phyloP scores from a whole-genome alignment of 2,797 vertebrate species.

The Macroramphosus scolopax region DNA sequence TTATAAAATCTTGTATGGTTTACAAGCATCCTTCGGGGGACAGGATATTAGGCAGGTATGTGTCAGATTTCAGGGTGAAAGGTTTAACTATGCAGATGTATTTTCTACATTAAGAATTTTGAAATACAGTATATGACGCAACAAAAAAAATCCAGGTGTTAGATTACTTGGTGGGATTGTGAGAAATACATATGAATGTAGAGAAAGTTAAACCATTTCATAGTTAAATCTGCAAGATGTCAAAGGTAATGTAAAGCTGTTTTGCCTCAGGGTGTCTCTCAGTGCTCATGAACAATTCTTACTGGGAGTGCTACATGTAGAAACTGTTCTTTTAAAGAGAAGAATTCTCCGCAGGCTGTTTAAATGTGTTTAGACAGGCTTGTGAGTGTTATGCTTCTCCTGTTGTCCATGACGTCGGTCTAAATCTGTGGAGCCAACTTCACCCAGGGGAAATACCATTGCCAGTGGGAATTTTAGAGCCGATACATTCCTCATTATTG shows the following conservation, averaged over 20 bases:
- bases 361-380: conserved; percentile 58
- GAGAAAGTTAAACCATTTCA: background rate
- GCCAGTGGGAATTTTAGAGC: conserved; percentile 61
- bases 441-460: conserved; percentile 55
- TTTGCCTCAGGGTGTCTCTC: background rate
- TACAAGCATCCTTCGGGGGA: no score
- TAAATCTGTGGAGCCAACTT: conserved; percentile 53
- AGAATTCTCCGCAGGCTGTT: conserved; percentile 28
- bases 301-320: no score
- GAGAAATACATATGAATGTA: no score
- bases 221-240: background rate
- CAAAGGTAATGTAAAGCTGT: background rate
- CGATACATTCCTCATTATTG: conserved; percentile 74
- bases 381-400: conserved; percentile 51
- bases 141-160: no score
- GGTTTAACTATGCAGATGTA: no score
- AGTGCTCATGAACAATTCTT: background rate
- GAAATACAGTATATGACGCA: no score
- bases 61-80: background rate
- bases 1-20: no score
- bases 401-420: conserved; percentile 48
- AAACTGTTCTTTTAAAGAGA: conserved; percentile 18
- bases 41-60: background rate
- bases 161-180: no score
- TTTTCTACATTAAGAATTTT: no score